A percentile compares a stretch with the other conserved stretches of the same genome.
phyloP scores from a whole-genome alignment of 2,888 invertebrate genomes.

The Cecidostiba fungosa region DNA sequence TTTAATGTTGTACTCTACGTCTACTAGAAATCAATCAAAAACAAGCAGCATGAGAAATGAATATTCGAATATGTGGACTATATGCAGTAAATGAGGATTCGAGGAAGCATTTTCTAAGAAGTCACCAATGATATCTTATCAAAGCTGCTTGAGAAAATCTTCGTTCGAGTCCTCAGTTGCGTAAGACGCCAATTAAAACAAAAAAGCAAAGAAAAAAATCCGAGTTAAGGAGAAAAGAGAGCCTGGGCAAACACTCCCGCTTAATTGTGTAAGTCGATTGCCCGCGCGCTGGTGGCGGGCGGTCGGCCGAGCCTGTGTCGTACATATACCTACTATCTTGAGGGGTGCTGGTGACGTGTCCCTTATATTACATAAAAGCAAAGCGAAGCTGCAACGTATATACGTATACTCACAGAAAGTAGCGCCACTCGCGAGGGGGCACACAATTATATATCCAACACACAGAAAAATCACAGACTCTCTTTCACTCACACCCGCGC shows the following conservation, averaged over 20 bases:
- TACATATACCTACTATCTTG: constrained; percentile 11
- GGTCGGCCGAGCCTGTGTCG: constrained; percentile 47
- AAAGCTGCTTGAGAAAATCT: constrained; percentile 5
- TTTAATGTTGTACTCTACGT: constrained; percentile 19
- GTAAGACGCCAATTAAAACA: constrained; percentile 21
- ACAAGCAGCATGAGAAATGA: not conserved
- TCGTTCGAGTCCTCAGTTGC: constrained; percentile 38
- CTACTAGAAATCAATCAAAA: not conserved
- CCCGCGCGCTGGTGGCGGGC: constrained; percentile 32
- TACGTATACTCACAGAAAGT: not conserved
- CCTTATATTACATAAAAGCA: constrained; percentile 30
- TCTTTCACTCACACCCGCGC: not conserved
- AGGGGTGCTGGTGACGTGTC: not conserved
- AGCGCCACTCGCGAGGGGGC: not conserved
- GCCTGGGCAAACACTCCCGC: constrained; percentile 54
- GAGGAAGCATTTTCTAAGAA: not conserved
- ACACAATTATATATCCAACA: not conserved
- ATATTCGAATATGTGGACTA: not conserved
- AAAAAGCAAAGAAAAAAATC: not conserved
- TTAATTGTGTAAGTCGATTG: constrained; percentile 48
- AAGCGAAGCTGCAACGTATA: constrained; percentile 14
- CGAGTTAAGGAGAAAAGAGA: not conserved
- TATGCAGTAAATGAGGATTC: constrained; percentile 42
- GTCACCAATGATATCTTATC: not conserved
- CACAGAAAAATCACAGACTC: constrained; percentile 3